Evolutionary conservation across 2,797 vertebrate genomes (phyloP).

Genomic region (Mus spretus): DNA sequence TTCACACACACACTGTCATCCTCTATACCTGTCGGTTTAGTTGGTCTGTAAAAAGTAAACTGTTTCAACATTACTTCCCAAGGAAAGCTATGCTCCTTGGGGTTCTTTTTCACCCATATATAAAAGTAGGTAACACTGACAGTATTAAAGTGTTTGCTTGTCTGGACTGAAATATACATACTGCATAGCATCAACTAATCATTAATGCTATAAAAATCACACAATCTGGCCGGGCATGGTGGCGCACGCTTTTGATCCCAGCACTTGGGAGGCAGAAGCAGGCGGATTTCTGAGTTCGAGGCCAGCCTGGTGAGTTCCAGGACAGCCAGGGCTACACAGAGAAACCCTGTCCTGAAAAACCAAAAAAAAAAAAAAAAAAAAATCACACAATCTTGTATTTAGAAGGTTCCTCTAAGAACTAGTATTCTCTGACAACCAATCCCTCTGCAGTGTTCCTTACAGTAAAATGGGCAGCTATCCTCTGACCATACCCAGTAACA

Average conservation of each 20-base stretch:
- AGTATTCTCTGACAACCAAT: background rate
- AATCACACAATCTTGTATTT: conserved; percentile 1
- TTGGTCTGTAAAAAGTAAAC: conserved; percentile 20
- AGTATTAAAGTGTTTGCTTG: conserved; percentile 42
- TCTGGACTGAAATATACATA: conserved; percentile 5
- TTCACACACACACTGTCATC: background rate
- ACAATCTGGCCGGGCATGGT: background rate
- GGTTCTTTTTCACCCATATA: background rate
- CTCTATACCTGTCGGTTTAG: background rate
- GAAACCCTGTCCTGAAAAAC: too few species aligned
- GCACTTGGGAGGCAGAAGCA: too few species aligned
- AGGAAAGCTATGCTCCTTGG: background rate
- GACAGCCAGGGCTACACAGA: too few species aligned
- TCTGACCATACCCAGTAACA: conserved; percentile 59
- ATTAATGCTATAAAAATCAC: background rate
- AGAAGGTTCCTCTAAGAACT: conserved; percentile 40
- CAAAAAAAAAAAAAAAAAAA: background rate
- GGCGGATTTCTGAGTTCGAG: too few species aligned
- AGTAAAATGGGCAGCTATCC: conserved; percentile 49
- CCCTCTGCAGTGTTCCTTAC: background rate
- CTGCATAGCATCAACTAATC: background rate
- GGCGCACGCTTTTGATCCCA: too few species aligned
- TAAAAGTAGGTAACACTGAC: conserved; percentile 40
- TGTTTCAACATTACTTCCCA: conserved; percentile 50
- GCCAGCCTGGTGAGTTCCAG: too few species aligned